Evolutionary conservation across 2,113 vertebrate species (phyloP).

Genomic region (Tretioscincus oriximinensis): DNA sequence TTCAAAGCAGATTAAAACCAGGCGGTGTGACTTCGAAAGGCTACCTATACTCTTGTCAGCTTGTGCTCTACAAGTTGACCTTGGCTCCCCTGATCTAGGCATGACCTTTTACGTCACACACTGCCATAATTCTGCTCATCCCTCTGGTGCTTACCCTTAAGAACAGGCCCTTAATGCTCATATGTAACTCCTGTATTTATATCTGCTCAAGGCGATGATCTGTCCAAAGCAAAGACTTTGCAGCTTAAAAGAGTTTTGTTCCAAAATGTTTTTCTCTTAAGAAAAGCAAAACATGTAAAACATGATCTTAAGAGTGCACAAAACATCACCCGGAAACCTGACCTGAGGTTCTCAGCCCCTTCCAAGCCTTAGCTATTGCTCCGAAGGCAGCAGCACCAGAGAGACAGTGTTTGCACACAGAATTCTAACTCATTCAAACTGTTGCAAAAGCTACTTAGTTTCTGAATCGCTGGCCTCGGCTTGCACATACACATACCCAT

Average conservation of each 20-base stretch:
- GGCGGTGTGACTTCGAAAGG: slow-evolving; percentile 25
- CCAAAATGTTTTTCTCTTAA: background rate
- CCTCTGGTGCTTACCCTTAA: slow-evolving; percentile 18
- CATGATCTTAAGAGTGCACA: slow-evolving; percentile 22
- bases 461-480: slow-evolving; percentile 40
- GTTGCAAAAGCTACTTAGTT: slow-evolving; percentile 54
- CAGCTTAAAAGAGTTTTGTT: slow-evolving; percentile 48
- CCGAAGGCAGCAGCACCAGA: slow-evolving; percentile 35
- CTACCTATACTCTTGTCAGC: slow-evolving; percentile 15
- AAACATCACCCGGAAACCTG: background rate
- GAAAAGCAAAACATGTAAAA: slow-evolving; percentile 46
- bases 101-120: slow-evolving; percentile 11
- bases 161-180: slow-evolving; percentile 26
- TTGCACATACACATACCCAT: slow-evolving; percentile 21
- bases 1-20: slow-evolving; percentile 16
- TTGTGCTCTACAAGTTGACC: background rate
- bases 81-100: slow-evolving; percentile 11
- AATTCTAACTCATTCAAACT: slow-evolving; percentile 26
- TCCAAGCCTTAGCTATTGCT: background rate
- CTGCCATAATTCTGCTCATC: slow-evolving; percentile 8
- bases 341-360: background rate
- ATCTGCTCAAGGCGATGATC: background rate
- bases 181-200: background rate
- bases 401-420: slow-evolving; percentile 25
- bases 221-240: slow-evolving; percentile 85